Conservation (phyloP, 2,888 invertebrate genomes). For the Pyrochroa serraticornis region DNA sequence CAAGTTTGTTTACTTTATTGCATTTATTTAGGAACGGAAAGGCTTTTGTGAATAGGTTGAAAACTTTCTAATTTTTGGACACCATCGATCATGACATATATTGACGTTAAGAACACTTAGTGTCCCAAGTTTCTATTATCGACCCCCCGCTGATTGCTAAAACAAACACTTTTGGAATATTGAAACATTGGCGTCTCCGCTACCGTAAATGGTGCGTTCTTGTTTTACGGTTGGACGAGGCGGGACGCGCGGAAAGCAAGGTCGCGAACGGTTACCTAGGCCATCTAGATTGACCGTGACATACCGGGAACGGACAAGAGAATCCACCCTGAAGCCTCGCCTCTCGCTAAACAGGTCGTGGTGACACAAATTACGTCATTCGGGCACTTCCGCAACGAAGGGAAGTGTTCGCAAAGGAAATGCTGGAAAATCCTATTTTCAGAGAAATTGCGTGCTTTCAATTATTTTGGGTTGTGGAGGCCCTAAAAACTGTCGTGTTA, state of each 20-base stretch:
- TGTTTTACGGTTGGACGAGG: neutral
- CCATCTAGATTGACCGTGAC: slow-evolving; percentile 26
- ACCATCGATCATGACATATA: neutral
- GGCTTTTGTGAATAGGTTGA: neutral
- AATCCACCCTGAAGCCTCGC: slow-evolving; percentile 21
- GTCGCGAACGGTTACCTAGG: slow-evolving; percentile 25
- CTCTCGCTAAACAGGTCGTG: slow-evolving; percentile 15
- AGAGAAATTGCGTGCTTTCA: slow-evolving; percentile 2
- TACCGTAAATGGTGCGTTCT: slow-evolving; percentile 22
- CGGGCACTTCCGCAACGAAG: neutral
- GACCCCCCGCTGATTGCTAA: slow-evolving; percentile 11
- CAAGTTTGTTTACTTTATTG: too few species aligned
- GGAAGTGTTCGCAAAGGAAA: slow-evolving; percentile 6
- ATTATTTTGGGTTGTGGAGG: neutral
- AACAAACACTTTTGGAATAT: slow-evolving; percentile 16
- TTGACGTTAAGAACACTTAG: neutral
- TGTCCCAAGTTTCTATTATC: slow-evolving; percentile 18
- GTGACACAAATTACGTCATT: slow-evolving; percentile 13
- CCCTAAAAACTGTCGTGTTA: too few species aligned
- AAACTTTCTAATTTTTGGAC: neutral
- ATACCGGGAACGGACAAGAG: slow-evolving; percentile 15
- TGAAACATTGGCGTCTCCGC: slow-evolving; percentile 10
- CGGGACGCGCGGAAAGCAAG: slow-evolving; percentile 22
- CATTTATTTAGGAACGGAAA: too few species aligned
- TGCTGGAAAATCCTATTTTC: slow-evolving; percentile 1